Conservation (phyloP, 2,888 invertebrate species). For the Pammene aurita region DNA sequence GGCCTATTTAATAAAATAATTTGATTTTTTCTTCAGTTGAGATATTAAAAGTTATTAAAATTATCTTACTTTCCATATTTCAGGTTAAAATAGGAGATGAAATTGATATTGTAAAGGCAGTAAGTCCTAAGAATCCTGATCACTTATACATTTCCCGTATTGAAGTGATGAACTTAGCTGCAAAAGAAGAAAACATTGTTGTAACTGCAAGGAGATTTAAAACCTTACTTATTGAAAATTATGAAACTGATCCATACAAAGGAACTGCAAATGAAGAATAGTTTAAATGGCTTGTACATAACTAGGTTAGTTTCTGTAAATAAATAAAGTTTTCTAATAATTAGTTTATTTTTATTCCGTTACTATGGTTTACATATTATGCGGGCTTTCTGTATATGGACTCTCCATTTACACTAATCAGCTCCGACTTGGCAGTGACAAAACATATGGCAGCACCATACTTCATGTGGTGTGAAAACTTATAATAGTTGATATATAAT, state of each 20-base stretch:
- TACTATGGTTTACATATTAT: too few relatives aligned
- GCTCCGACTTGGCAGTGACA: too few relatives aligned
- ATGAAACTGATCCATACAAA: slow-evolving; percentile 82
- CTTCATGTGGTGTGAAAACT: too few relatives aligned
- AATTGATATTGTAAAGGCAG: slow-evolving; percentile 89
- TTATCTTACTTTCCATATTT: not conserved
- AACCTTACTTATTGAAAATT: slow-evolving; percentile 88
- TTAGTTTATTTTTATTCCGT: too few relatives aligned
- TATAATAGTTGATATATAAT: too few relatives aligned
- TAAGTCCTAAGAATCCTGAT: slow-evolving; percentile 86
- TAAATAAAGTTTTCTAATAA: too few relatives aligned
- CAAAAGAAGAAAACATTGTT: slow-evolving; percentile 81
- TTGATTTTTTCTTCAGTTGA: too few relatives aligned
- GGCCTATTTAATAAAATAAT: too few relatives aligned
- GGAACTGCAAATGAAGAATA: slow-evolving; percentile 49
- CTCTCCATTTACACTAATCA: too few relatives aligned
- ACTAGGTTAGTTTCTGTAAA: too few relatives aligned
- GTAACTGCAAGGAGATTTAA: slow-evolving; percentile 87
- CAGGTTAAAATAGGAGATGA: slow-evolving; percentile 88
- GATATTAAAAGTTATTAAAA: not conserved
- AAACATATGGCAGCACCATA: too few relatives aligned
- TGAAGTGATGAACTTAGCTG: slow-evolving; percentile 82
- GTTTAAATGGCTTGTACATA: slow-evolving; percentile 22
- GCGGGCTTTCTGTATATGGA: too few relatives aligned
- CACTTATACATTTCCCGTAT: slow-evolving; percentile 88